Evolutionary conservation across 2,888 invertebrate species (phyloP), one percentile per base, ranked within the genome.

Genomic region (Drosophila parthenogenetica): DNA sequence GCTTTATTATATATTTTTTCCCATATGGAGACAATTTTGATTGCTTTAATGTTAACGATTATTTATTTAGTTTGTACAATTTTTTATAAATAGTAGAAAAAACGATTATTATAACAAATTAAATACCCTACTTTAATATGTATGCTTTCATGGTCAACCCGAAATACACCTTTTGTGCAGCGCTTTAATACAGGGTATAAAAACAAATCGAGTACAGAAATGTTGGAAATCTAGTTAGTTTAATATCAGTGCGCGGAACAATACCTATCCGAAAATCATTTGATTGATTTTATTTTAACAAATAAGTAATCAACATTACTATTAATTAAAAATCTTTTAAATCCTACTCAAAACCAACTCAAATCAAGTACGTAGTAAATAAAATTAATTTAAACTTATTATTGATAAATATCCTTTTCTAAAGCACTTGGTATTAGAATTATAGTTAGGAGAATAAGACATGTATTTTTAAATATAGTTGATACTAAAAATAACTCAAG

Each of bases 211-310:
- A 54, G 45, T 58, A 48, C 54, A 46, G 61, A 29, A 46, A 48
- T 46, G 39, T 45, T 39, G 14, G 39, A 17, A 62, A 32, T 54
- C 29, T 46, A 29, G 61, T 46, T 32, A 54, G 29, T 39, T 32
- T 54, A 49, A 45, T 49, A 40, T 32, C 39, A 32, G 54, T 46
- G 61, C 45, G 54, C 19, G 46, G 35, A 40, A 46, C 39, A 37
- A 40, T 11, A 29, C 14, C n/a, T 19, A 10, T 8, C 37, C 8
- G 16, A 42, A 7, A 50, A 29, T 45, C 3, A 25, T 37, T 37
- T 46, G 22, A 25, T 40, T 29, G n/a, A 48, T 7, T n/a, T 16
- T 39, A 25, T 49, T 57, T 58, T 17, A 48, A 17, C 16, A 29
- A 39, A 29, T 48, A 40, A 42, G n/a, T 13, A 14, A 42, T 29